These are phyloP conservation scores for Syncerus caffer DNA, from an alignment of 2,797 vertebrate species.

Conservation along the genomic window DNA sequence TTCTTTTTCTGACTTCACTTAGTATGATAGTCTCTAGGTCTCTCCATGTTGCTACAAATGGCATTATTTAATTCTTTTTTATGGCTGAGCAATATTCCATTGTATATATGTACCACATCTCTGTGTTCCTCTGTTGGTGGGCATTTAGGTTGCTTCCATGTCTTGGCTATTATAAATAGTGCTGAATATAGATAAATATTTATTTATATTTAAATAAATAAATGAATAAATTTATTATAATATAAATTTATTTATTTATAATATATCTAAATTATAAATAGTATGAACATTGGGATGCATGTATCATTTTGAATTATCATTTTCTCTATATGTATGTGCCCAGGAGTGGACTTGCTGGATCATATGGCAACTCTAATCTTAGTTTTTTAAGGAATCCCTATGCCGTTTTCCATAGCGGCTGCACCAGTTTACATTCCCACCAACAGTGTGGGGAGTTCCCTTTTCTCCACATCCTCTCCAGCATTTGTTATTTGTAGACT, in stretches of 20 bases:
- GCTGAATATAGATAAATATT: background rate
- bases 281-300: background rate
- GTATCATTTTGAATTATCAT: background rate
- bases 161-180: background rate
- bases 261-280: no score
- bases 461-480: background rate
- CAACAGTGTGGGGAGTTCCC: background rate
- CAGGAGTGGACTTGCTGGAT: background rate
- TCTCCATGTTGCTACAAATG: background rate
- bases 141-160: background rate
- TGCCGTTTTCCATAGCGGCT: background rate
- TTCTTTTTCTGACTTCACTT: background rate
- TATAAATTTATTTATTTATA: no score
- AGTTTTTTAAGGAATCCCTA: background rate
- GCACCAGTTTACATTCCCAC: background rate
- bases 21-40: background rate
- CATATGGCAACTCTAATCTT: background rate
- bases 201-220: no score
- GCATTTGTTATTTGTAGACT: background rate
- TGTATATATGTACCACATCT: background rate
- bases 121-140: background rate
- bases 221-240: no score
- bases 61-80: background rate
- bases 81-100: background rate
- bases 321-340: background rate